Percentiles rank a stretch among this genome's conserved stretches.
Evolutionary conservation across 2,113 vertebrate species (phyloP).

Genomic region (Antechinus flavipes): DNA sequence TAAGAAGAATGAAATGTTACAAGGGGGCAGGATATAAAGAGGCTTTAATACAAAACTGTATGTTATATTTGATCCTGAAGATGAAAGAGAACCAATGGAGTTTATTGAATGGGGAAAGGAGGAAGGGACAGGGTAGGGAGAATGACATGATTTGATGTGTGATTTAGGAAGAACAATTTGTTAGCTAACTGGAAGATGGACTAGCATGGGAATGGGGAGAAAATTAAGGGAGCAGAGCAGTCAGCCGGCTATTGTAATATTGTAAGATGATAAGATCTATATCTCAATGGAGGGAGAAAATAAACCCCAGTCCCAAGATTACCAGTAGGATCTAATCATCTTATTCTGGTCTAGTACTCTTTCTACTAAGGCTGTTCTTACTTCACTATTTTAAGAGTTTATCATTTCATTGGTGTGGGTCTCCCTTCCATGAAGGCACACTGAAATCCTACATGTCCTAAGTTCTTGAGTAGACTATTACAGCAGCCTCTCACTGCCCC

Average conservation of each 20-base stretch:
- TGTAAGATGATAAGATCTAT: not conserved
- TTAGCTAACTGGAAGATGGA: not conserved
- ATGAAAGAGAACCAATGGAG: not conserved
- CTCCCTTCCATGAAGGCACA: too few species aligned
- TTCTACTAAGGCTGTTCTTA: not conserved
- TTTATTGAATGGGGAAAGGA: not conserved
- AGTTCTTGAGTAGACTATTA: too few species aligned
- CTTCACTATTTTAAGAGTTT: not conserved
- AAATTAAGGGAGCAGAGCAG: not conserved
- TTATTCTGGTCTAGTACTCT: not conserved
- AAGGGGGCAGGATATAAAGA: not conserved
- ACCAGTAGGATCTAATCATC: not conserved
- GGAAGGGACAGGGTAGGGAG: not conserved
- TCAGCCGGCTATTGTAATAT: not conserved
- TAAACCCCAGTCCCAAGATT: not conserved
- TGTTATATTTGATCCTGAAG: not conserved
- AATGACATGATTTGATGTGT: not conserved
- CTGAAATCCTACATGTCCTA: too few species aligned
- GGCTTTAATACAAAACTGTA: not conserved
- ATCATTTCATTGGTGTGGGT: too few species aligned
- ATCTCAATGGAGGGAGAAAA: not conserved
- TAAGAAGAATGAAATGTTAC: not conserved
- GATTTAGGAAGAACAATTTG: not conserved
- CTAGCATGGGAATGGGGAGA: not conserved
- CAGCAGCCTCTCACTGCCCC: too few species aligned